Conservation (phyloP, 1,140 invertebrate species). For the Bombus pyrosoma region DNA sequence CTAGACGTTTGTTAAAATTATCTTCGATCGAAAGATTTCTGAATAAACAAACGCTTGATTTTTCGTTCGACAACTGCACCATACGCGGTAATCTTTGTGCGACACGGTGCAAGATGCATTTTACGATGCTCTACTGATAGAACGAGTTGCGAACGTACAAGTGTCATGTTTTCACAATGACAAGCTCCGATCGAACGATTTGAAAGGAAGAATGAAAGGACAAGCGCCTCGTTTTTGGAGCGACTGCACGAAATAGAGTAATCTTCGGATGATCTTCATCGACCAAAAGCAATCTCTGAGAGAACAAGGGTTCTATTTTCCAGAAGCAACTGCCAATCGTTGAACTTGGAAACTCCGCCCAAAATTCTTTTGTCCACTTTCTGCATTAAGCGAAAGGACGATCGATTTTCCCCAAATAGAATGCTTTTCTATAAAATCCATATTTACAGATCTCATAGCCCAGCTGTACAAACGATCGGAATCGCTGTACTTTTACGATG, state of each 20-base stretch:
- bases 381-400: no score
- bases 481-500: neutral
- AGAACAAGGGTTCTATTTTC: neutral
- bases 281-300: neutral
- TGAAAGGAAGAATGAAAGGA: neutral
- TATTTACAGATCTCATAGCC: neutral
- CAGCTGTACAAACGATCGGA: conserved; percentile 14
- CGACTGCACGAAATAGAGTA: neutral
- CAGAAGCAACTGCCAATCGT: neutral
- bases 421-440: neutral
- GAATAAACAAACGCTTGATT: neutral
- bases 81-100: no score
- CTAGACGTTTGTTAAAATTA: neutral
- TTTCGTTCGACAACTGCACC: neutral
- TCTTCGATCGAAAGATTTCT: neutral
- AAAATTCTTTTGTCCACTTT: neutral
- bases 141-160: no score
- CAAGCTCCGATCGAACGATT: neutral
- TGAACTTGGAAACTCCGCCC: neutral
- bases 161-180: no score
- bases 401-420: neutral
- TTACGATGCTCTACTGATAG: no score
- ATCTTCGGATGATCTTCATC: neutral
- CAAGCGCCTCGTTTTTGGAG: neutral
- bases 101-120: no score